A percentile compares a stretch with the other conserved stretches of the same genome.
phyloP scores from a whole-genome alignment of 2,888 invertebrate genomes.

The Parochlus steinenii region DNA sequence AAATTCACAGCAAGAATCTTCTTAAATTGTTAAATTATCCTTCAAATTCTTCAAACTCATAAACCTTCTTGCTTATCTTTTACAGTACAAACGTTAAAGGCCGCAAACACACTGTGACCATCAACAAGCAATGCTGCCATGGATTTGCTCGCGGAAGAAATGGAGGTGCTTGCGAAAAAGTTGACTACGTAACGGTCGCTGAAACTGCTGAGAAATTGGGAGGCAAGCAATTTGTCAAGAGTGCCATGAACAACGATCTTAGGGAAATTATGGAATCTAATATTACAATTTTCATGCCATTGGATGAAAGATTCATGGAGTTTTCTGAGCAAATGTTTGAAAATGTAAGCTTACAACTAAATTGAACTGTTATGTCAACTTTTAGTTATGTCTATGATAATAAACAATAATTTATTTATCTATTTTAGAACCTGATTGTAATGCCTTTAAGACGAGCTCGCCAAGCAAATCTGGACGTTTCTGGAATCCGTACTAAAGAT shows the following conservation, averaged over 20 bases:
- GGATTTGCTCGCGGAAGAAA: constrained; percentile 37
- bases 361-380: no score
- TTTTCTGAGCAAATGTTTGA: constrained; percentile 35
- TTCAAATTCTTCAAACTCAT: no score
- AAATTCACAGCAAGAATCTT: no score
- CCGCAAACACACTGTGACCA: constrained; percentile 40
- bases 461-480: constrained; percentile 15
- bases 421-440: constrained; percentile 33
- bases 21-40: no score
- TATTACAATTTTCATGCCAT: constrained; percentile 44
- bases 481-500: constrained; percentile 30
- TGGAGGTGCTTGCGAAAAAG: constrained; percentile 32
- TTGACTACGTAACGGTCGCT: constrained; percentile 37
- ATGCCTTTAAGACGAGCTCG: constrained; percentile 18
- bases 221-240: constrained; percentile 38
- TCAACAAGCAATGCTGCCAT: constrained; percentile 50
- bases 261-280: constrained; percentile 34
- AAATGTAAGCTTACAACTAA: constrained; percentile 28
- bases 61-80: constrained; percentile 14
- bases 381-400: no score
- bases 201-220: constrained; percentile 40
- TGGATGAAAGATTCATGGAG: constrained; percentile 41
- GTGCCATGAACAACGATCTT: constrained; percentile 35
- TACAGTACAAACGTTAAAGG: constrained; percentile 38
- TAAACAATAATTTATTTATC: constrained; percentile 11